phyloP scores from a whole-genome alignment of 2,113 vertebrate genomes.

The Ctenodactylus gundi region DNA sequence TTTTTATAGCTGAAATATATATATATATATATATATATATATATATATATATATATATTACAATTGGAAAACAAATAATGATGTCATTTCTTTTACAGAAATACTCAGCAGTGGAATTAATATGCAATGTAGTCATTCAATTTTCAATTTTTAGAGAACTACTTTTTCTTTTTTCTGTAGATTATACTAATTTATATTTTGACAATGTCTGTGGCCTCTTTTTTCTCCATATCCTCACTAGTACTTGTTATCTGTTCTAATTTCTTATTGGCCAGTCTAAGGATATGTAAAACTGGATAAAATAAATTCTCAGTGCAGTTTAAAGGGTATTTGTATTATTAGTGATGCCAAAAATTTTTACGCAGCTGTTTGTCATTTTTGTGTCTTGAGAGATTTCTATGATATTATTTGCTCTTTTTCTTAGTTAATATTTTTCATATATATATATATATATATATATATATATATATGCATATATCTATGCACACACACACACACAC shows the following conservation, averaged over 20 bases:
- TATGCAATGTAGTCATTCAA: neutral
- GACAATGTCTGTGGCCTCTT: no score
- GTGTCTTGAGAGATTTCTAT: no score
- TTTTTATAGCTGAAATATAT: neutral
- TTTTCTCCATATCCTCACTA: neutral
- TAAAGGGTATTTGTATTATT: no score
- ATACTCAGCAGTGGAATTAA: neutral
- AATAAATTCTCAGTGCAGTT: no score
- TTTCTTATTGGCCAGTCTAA: no score
- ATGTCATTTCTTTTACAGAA: neutral
- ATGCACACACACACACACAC: no score
- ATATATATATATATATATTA: neutral
- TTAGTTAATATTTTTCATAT: no score
- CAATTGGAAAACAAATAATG: neutral
- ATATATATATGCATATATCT: no score
- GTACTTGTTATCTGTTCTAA: neutral
- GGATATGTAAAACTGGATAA: no score
- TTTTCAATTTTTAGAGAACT: neutral
- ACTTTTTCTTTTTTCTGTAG: neutral
- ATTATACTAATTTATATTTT: neutral
- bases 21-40: neutral
- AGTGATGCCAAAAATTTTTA: no score
- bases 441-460: neutral
- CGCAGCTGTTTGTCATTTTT: no score
- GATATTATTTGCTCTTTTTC: no score